Evolutionary conservation across 2,797 vertebrate genomes (phyloP).

Genomic region (Hapalemur alaotrensis): DNA sequence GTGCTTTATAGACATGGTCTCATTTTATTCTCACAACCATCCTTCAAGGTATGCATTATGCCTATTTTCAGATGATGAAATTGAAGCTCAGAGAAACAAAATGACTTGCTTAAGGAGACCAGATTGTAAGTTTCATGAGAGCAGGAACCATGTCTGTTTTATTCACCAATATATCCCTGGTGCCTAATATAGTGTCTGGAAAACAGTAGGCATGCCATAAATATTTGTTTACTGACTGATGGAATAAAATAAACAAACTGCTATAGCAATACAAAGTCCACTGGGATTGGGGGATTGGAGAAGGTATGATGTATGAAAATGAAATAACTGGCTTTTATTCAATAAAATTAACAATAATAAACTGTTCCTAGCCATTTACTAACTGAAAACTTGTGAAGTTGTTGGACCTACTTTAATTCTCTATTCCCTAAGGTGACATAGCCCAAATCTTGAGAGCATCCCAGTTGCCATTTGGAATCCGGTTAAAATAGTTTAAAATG

Average conservation of each 20-base stretch:
- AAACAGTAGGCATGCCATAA: conserved; percentile 20
- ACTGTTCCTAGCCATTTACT: not conserved
- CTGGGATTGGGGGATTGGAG: not conserved
- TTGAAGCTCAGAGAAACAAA: not conserved
- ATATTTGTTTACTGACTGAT: not conserved
- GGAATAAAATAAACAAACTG: not conserved
- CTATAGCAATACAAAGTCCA: not conserved
- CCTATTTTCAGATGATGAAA: conserved; percentile 22
- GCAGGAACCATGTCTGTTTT: not conserved
- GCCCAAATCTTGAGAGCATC: not conserved
- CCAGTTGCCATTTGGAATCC: conserved; percentile 1
- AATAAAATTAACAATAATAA: not conserved
- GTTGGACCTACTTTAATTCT: not conserved
- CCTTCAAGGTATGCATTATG: conserved; percentile 6
- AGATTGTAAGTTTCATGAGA: not conserved
- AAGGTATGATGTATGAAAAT: not conserved
- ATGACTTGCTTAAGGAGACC: conserved; percentile 28
- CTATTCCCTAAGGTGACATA: not conserved
- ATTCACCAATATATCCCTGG: not conserved
- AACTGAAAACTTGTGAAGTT: conserved; percentile 13
- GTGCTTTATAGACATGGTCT: not conserved
- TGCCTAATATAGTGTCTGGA: not conserved
- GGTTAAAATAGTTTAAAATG: not conserved
- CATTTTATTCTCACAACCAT: not conserved
- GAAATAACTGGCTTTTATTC: not conserved